phyloP scores from a whole-genome alignment of 2,888 invertebrate genomes.

The Tetanocera ferruginea region DNA sequence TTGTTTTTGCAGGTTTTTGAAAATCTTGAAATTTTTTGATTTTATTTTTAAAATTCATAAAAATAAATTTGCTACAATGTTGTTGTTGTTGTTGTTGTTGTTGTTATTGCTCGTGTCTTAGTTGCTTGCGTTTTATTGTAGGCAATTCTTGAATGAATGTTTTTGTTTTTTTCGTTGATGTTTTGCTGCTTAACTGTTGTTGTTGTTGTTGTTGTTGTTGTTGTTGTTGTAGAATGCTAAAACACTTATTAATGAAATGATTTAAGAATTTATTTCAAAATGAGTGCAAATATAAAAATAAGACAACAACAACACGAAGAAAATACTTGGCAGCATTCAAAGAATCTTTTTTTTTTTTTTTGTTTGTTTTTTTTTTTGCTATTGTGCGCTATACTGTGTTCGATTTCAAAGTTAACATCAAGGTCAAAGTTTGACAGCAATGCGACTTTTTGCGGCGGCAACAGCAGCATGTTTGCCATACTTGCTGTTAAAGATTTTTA shows the following conservation, averaged over 20 bases:
- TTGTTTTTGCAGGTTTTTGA: not conserved
- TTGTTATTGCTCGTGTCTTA: not conserved
- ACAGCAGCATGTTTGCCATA: not conserved
- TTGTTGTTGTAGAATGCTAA: not conserved
- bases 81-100: slow-evolving; percentile 4
- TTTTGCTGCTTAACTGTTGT: not conserved
- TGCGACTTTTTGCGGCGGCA: slow-evolving; percentile 5
- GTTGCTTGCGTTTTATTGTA: slow-evolving; percentile 2
- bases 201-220: slow-evolving; percentile 28
- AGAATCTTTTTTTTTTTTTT: slow-evolving; percentile 1
- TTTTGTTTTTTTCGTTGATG: not conserved
- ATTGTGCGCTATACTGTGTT: not conserved
- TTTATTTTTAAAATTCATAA: slow-evolving; percentile 10
- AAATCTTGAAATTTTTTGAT: not conserved
- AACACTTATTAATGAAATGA: slow-evolving; percentile 41
- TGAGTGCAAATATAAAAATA: not conserved
- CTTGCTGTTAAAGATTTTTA: not conserved
- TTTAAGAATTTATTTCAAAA: slow-evolving; percentile 28
- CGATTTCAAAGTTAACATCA: slow-evolving; percentile 34
- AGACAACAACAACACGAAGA: not conserved
- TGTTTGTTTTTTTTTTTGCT: slow-evolving; percentile 3
- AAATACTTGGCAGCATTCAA: slow-evolving; percentile 22
- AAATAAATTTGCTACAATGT: not conserved
- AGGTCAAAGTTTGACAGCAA: slow-evolving; percentile 44
- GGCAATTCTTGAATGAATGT: slow-evolving; percentile 43